phyloP scores from a whole-genome alignment of 2,888 invertebrate species.

The Steinernema scapterisci region DNA sequence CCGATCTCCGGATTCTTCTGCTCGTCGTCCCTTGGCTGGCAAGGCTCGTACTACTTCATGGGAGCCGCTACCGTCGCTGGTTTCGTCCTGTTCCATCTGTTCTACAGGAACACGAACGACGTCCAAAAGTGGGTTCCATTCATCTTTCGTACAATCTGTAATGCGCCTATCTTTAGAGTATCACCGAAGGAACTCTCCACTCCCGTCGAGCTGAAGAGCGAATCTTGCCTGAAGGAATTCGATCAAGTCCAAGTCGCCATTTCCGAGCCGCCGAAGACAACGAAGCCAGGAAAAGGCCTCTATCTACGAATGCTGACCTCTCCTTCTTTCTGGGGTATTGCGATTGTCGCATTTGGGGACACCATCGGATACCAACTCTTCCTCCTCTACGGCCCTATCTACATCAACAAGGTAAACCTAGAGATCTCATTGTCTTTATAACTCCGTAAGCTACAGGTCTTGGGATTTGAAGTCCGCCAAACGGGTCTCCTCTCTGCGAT shows the following conservation, averaged over 20 bases:
- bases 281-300: slow-evolving; percentile 33
- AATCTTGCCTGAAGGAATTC: no score
- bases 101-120: not conserved
- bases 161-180: no score
- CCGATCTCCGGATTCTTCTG: slow-evolving; percentile 12
- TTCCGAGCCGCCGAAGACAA: not conserved
- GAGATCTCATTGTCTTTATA: no score
- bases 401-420: slow-evolving; percentile 27
- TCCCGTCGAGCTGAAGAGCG: no score
- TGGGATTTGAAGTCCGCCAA: not conserved
- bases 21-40: not conserved
- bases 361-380: slow-evolving; percentile 18
- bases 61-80: not conserved
- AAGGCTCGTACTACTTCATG: not conserved
- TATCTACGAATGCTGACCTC: slow-evolving; percentile 41
- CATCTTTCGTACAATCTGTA: no score
- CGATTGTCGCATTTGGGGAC: slow-evolving; percentile 21
- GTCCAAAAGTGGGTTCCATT: not conserved
- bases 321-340: slow-evolving; percentile 33
- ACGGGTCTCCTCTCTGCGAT: not conserved
- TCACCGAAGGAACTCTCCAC: no score
- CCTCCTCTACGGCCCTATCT: slow-evolving; percentile 27
- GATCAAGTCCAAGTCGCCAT: not conserved
- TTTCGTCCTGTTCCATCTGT: not conserved
- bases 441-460: not conserved